Percentiles rank a stretch among this genome's conserved stretches.
Evolutionary conservation across 2,113 vertebrate species (phyloP).

Genomic region (Dolichotis patagonum): DNA sequence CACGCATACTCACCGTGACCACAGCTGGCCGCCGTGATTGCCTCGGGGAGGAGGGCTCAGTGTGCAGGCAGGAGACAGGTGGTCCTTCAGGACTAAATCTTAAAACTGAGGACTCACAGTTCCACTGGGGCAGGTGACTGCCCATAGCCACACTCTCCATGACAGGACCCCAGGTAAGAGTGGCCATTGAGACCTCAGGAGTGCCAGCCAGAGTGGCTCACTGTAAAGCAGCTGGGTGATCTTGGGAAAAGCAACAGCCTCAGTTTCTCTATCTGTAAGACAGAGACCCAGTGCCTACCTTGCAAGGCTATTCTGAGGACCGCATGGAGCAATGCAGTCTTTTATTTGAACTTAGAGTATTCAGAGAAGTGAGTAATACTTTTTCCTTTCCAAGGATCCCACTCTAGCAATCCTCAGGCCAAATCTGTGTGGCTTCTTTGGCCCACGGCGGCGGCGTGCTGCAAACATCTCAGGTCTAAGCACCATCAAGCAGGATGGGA

Average conservation of each 20-base stretch:
- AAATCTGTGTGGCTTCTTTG: neutral
- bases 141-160: neutral
- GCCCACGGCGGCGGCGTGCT: neutral
- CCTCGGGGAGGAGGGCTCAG: neutral
- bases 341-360: neutral
- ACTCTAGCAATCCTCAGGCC: too few relatives aligned
- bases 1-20: neutral
- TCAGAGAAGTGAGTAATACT: neutral
- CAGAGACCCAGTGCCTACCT: too few relatives aligned
- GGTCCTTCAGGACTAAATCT: neutral
- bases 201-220: too few relatives aligned
- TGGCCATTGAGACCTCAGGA: neutral
- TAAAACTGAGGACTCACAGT: neutral
- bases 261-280: neutral
- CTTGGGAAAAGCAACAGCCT: neutral
- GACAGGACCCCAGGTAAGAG: neutral
- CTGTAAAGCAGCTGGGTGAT: accelerated
- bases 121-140: neutral
- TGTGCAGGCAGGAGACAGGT: neutral
- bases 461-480: neutral
- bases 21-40: neutral
- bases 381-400: neutral
- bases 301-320: too few relatives aligned
- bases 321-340: accelerated
- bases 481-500: accelerated